These are phyloP conservation scores for Heliocidaris tuberculata DNA, from an alignment of 35 echinoderm and acorn worm genomes.

Conservation along the genomic window DNA sequence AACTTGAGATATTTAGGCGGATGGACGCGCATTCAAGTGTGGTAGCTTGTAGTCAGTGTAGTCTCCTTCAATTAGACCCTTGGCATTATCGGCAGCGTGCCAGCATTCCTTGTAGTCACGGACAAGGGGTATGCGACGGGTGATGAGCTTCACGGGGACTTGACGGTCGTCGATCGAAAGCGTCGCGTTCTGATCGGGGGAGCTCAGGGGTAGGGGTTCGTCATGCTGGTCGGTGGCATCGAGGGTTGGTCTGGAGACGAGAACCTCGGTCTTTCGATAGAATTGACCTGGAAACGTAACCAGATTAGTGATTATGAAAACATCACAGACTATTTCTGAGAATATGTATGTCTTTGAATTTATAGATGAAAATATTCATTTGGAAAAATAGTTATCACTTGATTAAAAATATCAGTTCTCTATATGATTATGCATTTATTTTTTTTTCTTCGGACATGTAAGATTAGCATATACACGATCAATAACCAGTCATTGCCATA, in stretches of 20 bases:
- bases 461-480: too few species aligned
- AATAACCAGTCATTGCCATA: too few species aligned
- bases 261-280: constrained; percentile 15
- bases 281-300: constrained; percentile 45
- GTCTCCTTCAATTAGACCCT: constrained; percentile 56
- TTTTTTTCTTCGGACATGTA: too few species aligned
- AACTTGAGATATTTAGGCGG: not conserved
- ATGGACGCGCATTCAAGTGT: not conserved
- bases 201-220: not conserved
- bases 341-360: not conserved
- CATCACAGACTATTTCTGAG: too few species aligned
- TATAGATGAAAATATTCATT: not conserved
- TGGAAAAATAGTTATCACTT: not conserved
- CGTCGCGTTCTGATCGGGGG: not conserved
- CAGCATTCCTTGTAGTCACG: constrained; percentile 38
- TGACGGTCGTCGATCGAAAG: not conserved
- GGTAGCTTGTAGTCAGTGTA: constrained; percentile 54
- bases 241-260: not conserved
- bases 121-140: constrained; percentile 21
- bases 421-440: not conserved
- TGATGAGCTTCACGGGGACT: constrained; percentile 21
- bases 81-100: constrained; percentile 44
- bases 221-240: not conserved
- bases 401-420: not conserved
- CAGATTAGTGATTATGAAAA: not conserved